Evolutionary conservation across 2,888 invertebrate species (phyloP).

Genomic region (Calameuta pallipes): DNA sequence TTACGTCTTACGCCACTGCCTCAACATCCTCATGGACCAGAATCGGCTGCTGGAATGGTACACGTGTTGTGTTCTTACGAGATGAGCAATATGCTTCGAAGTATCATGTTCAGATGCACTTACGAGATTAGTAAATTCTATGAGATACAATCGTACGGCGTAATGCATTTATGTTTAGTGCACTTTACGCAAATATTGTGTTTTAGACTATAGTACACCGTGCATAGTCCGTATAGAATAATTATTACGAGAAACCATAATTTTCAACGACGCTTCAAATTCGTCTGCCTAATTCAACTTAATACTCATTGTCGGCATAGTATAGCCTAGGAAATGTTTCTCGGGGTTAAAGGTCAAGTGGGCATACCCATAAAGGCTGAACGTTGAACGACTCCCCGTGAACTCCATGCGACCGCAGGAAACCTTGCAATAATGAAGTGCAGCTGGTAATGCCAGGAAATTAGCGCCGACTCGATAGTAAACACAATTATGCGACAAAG

Average conservation of each 20-base stretch:
- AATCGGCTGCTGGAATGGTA: neutral
- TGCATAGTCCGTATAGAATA: neutral
- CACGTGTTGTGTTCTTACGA: neutral
- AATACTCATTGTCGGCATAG: neutral
- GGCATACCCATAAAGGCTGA: neutral
- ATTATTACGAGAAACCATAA: neutral
- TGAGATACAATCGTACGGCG: neutral
- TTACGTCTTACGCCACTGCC: neutral
- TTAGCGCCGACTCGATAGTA: conserved; percentile 40
- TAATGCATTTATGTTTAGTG: neutral
- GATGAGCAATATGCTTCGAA: neutral
- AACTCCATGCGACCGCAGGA: conserved; percentile 42
- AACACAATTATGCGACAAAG: conserved; percentile 50
- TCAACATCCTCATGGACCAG: neutral
- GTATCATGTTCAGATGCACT: neutral
- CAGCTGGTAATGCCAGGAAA: conserved; percentile 39
- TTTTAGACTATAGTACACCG: neutral
- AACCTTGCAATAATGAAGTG: conserved; percentile 32
- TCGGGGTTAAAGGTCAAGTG: neutral
- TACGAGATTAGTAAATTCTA: neutral
- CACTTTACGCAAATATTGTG: neutral
- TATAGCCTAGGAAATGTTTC: neutral
- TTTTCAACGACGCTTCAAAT: neutral
- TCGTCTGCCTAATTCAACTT: conserved; percentile 16
- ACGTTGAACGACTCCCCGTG: conserved; percentile 27